Conservation (phyloP, 2,113 vertebrate genomes). For the Phrynosoma blainvillii region DNA sequence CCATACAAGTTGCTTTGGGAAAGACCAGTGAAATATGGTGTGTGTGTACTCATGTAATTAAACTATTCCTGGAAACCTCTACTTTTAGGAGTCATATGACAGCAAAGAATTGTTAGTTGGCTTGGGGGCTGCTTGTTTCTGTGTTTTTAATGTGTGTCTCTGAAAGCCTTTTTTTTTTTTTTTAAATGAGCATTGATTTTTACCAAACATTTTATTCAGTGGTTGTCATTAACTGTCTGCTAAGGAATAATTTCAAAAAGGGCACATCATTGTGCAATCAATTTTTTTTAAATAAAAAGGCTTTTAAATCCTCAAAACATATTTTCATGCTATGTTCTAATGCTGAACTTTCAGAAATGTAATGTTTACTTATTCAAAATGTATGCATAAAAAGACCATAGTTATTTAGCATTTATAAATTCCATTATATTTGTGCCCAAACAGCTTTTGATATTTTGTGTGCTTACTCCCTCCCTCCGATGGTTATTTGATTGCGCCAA, state of each 20-base stretch:
- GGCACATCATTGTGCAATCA: not conserved
- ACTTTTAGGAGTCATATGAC: not conserved
- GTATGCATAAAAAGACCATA: not conserved
- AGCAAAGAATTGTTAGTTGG: not conserved
- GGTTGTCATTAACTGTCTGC: not conserved
- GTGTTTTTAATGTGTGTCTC: not conserved
- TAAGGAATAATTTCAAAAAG: not conserved
- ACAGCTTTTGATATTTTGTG: not conserved
- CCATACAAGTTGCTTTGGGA: not conserved
- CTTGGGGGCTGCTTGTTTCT: not conserved
- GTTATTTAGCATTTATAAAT: slow-evolving; percentile 6
- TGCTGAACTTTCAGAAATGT: not conserved
- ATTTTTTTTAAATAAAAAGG: not conserved
- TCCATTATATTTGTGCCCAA: not conserved
- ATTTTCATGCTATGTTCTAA: not conserved
- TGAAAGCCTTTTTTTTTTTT: not conserved
- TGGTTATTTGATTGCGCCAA: not conserved
- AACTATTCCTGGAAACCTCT: not conserved
- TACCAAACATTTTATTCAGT: not conserved
- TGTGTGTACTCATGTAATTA: not conserved
- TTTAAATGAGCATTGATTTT: not conserved
- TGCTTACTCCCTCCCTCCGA: not conserved
- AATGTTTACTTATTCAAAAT: not conserved
- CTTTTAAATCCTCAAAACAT: not conserved
- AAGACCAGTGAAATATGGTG: not conserved